phyloP scores from a whole-genome alignment of 2,797 vertebrate species.

The Hydrolagus colliei region DNA sequence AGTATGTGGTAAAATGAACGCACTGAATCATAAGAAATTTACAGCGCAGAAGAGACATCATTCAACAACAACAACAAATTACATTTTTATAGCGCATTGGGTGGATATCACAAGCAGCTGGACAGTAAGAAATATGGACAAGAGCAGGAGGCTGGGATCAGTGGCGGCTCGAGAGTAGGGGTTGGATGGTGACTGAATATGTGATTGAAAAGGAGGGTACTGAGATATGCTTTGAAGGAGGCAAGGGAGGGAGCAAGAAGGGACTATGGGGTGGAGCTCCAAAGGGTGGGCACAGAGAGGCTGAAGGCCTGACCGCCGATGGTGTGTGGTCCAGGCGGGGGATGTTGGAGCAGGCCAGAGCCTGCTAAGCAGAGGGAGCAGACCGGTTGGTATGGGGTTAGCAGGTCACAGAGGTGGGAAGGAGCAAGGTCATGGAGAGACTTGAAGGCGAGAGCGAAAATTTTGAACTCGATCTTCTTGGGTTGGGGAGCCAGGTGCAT shows the following conservation, averaged over 20 bases:
- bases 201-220: too few relatives aligned
- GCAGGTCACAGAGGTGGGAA: not conserved
- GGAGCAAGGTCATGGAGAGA: not conserved
- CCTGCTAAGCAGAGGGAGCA: not conserved
- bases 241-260: too few relatives aligned
- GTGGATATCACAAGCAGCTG: too few relatives aligned
- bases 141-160: too few relatives aligned
- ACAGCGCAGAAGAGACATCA: too few relatives aligned
- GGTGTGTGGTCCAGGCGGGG: not conserved
- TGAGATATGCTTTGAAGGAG: too few relatives aligned
- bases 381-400: not conserved
- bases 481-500: not conserved
- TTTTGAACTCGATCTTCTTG: not conserved
- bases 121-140: too few relatives aligned
- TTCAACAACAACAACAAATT: too few relatives aligned
- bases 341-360: not conserved
- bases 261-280: not conserved
- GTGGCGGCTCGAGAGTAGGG: too few relatives aligned
- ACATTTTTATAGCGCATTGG: too few relatives aligned
- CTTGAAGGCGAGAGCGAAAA: not conserved
- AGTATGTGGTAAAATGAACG: not conserved
- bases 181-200: too few relatives aligned
- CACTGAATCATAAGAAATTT: too few relatives aligned
- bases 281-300: not conserved
- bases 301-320: not conserved